These are phyloP conservation scores for Mya arenaria DNA, from an alignment of 1,140 invertebrate species.

Conservation along the genomic window DNA sequence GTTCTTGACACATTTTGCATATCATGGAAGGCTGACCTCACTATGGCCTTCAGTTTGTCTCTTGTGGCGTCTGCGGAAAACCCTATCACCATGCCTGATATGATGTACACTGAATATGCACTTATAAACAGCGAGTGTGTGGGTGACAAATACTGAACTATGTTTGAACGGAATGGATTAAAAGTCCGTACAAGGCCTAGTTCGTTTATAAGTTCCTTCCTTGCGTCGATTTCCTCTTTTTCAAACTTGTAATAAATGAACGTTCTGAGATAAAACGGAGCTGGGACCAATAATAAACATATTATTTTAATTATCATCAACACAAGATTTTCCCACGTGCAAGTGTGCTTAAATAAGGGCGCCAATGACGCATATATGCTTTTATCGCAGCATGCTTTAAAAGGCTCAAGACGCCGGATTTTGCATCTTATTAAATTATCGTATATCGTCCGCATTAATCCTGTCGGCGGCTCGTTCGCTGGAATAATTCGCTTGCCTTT, in stretches of 20 bases:
- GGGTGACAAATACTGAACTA: constrained; percentile 77
- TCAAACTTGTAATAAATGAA: constrained; percentile 77
- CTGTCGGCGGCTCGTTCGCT: constrained; percentile 76
- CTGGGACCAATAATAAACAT: constrained; percentile 70
- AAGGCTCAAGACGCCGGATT: constrained; percentile 71
- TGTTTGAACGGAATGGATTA: constrained; percentile 73
- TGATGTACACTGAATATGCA: constrained; percentile 74
- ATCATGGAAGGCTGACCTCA: constrained; percentile 69
- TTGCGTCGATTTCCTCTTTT: constrained; percentile 64
- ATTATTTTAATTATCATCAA: constrained; percentile 68
- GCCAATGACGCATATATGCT: constrained; percentile 74
- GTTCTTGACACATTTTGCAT: constrained; percentile 74
- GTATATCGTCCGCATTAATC: constrained; percentile 71
- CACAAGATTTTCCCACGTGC: constrained; percentile 73
- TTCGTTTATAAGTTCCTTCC: constrained; percentile 54
- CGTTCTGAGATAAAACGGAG: constrained; percentile 75
- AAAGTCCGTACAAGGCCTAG: constrained; percentile 64
- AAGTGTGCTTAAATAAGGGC: constrained; percentile 66
- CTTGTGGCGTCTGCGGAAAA: constrained; percentile 66
- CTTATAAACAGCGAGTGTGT: constrained; percentile 75
- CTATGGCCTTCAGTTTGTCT: constrained; percentile 73
- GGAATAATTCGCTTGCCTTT: constrained; percentile 77
- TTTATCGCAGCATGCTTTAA: constrained; percentile 73
- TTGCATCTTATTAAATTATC: constrained; percentile 77
- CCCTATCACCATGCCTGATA: constrained; percentile 70